Base-by-base conservation (phyloP, 1,140 invertebrate genomes). In the Bombus confusus region DNA sequence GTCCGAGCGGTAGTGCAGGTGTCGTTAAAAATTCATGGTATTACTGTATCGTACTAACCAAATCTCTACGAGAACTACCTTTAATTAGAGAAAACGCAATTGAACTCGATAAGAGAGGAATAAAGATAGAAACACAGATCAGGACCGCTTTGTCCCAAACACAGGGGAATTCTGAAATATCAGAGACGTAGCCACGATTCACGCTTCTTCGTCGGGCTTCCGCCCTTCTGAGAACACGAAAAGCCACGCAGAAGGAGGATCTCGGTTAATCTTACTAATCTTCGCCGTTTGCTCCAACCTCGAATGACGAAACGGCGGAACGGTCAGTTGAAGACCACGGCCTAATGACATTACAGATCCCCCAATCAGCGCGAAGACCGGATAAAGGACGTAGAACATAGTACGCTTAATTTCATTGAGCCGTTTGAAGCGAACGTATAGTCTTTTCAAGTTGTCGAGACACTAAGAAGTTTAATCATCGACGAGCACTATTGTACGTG, bases 191-290 rank as follows among this genome's bases (percentile, higher is more conserved):
- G 15, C 66, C 83, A 75, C 52, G 68, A 64, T 76, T 71, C 66
- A 82, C 34, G n/a, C 34, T 85, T 87, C 86, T 88, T 90, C 88
- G 82, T 84, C 72, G 31, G 62, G 84, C 74, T 81, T 73, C 22
- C 66, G 57, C 18, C 78, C 72, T 83, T 59, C 76, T 75, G 64
- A 69, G 57, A 57, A 72, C 64, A 68, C 68, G 47, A 78, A 57
- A 89, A 79, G 75, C 71, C 62, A 72, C 79, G 72, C 64, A 62
- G 71, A 80, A 90, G 81, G 78, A 84, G 86, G 86, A 90, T 91
- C 88, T 91, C 86, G 77, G 80, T 90, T 92, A 91, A 92, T 88
- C 91, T 90, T 86, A 91, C 86, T 92, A 91, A 90, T 92, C 90
- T 91, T 89, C 86, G 74, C 34, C 73, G 87, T 81, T 92, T 90